Evolutionary conservation across 2,797 vertebrate species (phyloP).

Genomic region (Manis javanica): DNA sequence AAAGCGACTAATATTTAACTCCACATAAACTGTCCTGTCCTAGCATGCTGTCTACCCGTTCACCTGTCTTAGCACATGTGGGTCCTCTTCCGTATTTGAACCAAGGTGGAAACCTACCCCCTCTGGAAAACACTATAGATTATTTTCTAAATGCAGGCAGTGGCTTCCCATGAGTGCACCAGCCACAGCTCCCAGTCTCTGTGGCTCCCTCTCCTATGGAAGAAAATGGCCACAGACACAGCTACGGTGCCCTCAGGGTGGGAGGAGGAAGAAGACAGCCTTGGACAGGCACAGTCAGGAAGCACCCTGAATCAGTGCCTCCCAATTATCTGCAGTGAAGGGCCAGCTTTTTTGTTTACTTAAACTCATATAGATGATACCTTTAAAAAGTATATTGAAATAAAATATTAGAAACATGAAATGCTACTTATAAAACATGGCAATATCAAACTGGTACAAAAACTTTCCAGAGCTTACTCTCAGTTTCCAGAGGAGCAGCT

Average conservation of each 20-base stretch:
- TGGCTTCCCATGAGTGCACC: not conserved
- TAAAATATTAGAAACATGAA: constrained; percentile 3
- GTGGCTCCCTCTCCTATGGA: not conserved
- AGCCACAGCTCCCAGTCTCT: not conserved
- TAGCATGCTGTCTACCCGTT: not conserved
- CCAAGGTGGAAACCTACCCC: not conserved
- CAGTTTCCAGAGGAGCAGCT: not conserved
- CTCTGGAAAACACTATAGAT: not conserved
- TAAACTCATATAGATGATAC: not conserved
- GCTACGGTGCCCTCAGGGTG: accelerated
- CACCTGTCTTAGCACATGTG: accelerated
- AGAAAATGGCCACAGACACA: not conserved
- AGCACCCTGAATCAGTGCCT: not conserved
- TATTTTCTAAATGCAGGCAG: not conserved
- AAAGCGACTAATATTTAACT: not conserved
- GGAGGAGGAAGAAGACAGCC: not conserved
- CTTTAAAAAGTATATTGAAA: constrained; percentile 8
- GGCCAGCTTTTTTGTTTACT: not conserved
- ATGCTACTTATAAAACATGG: not conserved
- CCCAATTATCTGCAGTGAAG: not conserved
- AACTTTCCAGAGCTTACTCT: not conserved
- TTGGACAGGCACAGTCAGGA: not conserved
- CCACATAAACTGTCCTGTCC: not conserved
- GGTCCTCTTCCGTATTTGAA: not conserved
- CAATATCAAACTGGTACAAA: not conserved